A percentile compares a stretch with the other conserved stretches of the same genome.
These are phyloP conservation scores for Zophobas atratus DNA, from an alignment of 1,140 invertebrate genomes.

Conservation along the genomic window DNA sequence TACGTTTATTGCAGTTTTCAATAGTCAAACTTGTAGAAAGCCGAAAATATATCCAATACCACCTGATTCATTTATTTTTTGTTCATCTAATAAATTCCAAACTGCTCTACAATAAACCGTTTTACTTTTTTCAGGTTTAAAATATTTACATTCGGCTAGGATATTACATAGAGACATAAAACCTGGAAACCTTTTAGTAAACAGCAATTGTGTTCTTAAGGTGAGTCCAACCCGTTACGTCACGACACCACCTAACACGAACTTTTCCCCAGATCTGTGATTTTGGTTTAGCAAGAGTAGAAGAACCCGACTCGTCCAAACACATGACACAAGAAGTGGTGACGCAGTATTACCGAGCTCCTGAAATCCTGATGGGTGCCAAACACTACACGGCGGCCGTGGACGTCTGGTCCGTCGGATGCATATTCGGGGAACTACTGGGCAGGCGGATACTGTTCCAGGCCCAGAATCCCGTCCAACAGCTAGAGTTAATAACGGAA, in stretches of 20 bases:
- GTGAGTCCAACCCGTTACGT: slow-evolving; percentile 69
- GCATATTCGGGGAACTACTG: slow-evolving; percentile 98
- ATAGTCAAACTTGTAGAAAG: too few species aligned
- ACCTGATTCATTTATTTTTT: too few species aligned
- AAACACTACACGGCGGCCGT: slow-evolving; percentile 97
- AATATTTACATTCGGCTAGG: slow-evolving; percentile 97
- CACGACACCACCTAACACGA: background rate
- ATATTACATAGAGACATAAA: slow-evolving; percentile 99
- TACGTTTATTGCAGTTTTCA: too few species aligned
- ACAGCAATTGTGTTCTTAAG: slow-evolving; percentile 98
- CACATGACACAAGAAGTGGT: slow-evolving; percentile 99
- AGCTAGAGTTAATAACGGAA: slow-evolving; percentile 97
- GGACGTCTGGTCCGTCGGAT: slow-evolving; percentile 99
- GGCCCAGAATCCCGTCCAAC: slow-evolving; percentile 70
- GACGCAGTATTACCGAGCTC: slow-evolving; percentile 98
- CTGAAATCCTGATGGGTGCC: slow-evolving; percentile 98
- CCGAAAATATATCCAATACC: too few species aligned
- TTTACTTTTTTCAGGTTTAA: slow-evolving; percentile 81
- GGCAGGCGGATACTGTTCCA: slow-evolving; percentile 97
- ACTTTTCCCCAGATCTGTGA: slow-evolving; percentile 89
- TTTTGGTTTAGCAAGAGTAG: slow-evolving; percentile 90
- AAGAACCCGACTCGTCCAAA: slow-evolving; percentile 92
- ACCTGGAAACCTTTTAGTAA: slow-evolving; percentile 98
- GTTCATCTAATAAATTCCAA: too few species aligned
- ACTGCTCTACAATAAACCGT: background rate